phyloP scores from a whole-genome alignment of 2,797 vertebrate genomes.

The Melanotaenia boesemani region DNA sequence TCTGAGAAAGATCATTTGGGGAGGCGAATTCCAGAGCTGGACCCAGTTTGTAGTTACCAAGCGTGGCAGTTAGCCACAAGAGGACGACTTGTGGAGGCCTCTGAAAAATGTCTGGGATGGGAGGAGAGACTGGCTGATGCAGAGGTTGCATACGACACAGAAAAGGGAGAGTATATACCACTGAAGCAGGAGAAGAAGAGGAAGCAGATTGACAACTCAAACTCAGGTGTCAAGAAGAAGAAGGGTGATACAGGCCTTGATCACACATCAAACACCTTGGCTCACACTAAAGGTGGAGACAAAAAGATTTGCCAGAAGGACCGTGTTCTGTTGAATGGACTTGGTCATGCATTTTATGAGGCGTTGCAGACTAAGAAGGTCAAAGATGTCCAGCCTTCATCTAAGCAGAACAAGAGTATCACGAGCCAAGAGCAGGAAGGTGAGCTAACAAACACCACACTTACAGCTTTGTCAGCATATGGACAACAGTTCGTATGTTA shows the following conservation, averaged over 20 bases:
- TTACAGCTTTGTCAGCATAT: not conserved
- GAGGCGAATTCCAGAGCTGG: constrained; percentile 90
- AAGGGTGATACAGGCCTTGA: constrained; percentile 49
- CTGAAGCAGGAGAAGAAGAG: constrained; percentile 92
- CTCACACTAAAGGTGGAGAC: constrained; percentile 53
- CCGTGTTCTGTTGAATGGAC: constrained; percentile 74
- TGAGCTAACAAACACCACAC: constrained; percentile 33
- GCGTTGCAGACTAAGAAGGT: constrained; percentile 72
- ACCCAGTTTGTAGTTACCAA: constrained; percentile 97
- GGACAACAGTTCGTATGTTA: not conserved
- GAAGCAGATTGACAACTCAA: constrained; percentile 83
- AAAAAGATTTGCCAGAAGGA: constrained; percentile 67
- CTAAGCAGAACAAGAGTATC: constrained; percentile 57
- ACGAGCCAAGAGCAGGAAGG: constrained; percentile 66
- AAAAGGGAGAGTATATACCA: constrained; percentile 90
- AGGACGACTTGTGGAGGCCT: constrained; percentile 90
- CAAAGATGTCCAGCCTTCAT: constrained; percentile 53
- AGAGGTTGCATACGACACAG: constrained; percentile 89
- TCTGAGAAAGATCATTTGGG: constrained; percentile 70
- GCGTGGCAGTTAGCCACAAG: constrained; percentile 96
- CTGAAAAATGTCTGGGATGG: constrained; percentile 91
- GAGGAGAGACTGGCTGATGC: constrained; percentile 90
- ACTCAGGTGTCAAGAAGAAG: constrained; percentile 82
- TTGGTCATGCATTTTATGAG: constrained; percentile 78
- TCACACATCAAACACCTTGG: constrained; percentile 47